These are phyloP conservation scores for Epinephelus lanceolatus DNA, from an alignment of 2,113 vertebrate species.

Conservation along the genomic window DNA sequence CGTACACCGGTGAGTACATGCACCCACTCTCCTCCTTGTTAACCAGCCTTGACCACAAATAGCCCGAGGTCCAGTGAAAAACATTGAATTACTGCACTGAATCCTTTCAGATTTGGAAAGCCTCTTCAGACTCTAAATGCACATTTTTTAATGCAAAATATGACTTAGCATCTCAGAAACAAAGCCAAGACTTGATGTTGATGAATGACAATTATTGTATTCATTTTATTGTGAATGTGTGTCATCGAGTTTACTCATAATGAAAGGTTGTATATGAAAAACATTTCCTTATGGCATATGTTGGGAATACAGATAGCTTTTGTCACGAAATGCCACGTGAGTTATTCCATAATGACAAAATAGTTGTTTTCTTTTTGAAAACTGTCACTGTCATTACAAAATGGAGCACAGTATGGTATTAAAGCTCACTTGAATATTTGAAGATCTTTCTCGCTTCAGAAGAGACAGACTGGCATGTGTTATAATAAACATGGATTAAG, in stretches of 20 bases:
- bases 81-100: not conserved
- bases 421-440: not conserved
- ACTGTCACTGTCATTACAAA: not conserved
- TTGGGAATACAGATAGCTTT: not conserved
- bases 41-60: conserved; percentile 1
- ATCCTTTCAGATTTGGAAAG: not conserved
- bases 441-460: not conserved
- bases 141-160: not conserved
- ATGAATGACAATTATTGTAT: not conserved
- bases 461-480: conserved; percentile 17
- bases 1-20: not conserved
- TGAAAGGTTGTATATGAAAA: not conserved
- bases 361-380: not conserved
- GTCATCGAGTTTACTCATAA: not conserved
- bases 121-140: not conserved
- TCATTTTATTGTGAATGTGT: not conserved
- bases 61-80: not conserved
- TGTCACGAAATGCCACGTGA: not conserved
- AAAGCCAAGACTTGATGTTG: not conserved
- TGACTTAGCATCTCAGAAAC: not conserved
- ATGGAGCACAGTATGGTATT: not conserved
- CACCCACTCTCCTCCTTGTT: conserved; percentile 9
- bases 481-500: not conserved
- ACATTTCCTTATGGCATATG: too few relatives aligned
- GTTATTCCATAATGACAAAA: not conserved